Percentiles rank a stretch among this genome's conserved stretches.
Conservation (phyloP, 2,888 invertebrate species). For the Yponomeuta evonymella region DNA sequence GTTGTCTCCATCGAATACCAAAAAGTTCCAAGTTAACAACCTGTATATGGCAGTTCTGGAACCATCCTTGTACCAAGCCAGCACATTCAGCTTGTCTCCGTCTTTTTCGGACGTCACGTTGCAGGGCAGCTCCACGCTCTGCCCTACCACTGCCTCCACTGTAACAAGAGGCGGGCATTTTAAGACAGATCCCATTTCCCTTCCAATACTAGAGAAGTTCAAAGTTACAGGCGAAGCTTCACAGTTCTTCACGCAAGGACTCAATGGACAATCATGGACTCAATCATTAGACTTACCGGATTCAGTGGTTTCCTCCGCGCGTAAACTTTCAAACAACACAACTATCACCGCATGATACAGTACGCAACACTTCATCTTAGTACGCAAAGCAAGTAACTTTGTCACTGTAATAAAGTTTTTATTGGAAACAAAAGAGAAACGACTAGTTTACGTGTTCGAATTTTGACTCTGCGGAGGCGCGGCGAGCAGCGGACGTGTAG, state of each 20-base stretch:
- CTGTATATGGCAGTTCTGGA: slow-evolving; percentile 61
- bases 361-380: slow-evolving; percentile 40
- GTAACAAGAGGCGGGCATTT: slow-evolving; percentile 20
- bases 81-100: slow-evolving; percentile 51
- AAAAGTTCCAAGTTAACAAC: slow-evolving; percentile 28
- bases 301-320: slow-evolving; percentile 43
- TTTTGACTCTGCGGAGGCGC: slow-evolving; percentile 43
- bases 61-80: slow-evolving; percentile 61
- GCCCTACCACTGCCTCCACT: slow-evolving; percentile 59
- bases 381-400: neutral
- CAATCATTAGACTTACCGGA: slow-evolving; percentile 39
- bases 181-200: no score
- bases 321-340: slow-evolving; percentile 34
- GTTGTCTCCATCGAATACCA: no score
- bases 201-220: no score
- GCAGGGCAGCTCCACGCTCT: slow-evolving; percentile 58
- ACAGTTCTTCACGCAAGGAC: no score
- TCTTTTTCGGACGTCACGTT: slow-evolving; percentile 51
- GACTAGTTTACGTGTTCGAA: slow-evolving; percentile 18
- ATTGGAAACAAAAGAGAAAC: neutral
- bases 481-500: slow-evolving; percentile 52
- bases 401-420: neutral
- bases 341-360: slow-evolving; percentile 33
- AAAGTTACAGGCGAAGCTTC: no score
- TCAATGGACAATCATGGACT: neutral